Evolutionary conservation across 2,113 vertebrate genomes (phyloP).

Genomic region (Carlito syrichta): DNA sequence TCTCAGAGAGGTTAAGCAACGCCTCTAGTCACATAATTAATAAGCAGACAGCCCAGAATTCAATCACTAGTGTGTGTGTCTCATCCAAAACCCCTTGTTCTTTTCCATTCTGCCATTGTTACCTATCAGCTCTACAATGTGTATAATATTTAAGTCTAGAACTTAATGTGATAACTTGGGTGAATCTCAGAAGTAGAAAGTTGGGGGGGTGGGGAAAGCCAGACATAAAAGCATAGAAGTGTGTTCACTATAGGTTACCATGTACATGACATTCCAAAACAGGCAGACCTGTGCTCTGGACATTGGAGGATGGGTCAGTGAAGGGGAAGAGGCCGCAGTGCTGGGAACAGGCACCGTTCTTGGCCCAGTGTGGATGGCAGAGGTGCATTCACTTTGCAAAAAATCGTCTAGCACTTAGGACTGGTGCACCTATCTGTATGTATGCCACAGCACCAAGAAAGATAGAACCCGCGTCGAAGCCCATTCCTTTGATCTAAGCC

Average conservation of each 20-base stretch:
- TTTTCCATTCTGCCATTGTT: not conserved
- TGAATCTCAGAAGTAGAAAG: not conserved
- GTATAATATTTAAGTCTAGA: not conserved
- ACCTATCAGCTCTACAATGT: not conserved
- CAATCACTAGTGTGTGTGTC: too few species aligned
- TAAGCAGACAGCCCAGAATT: too few species aligned
- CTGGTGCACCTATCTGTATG: not conserved
- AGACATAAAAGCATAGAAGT: not conserved
- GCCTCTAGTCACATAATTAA: too few species aligned
- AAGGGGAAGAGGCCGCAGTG: accelerated
- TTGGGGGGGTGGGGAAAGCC: not conserved
- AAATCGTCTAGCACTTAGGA: not conserved
- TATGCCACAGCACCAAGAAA: not conserved
- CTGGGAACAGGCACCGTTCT: not conserved
- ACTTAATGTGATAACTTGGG: not conserved
- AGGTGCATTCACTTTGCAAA: not conserved
- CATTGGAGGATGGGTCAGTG: not conserved
- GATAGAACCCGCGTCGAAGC: not conserved
- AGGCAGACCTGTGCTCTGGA: not conserved
- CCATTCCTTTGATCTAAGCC: not conserved
- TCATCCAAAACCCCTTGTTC: not conserved
- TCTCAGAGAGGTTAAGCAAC: too few species aligned
- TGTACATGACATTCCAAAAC: not conserved
- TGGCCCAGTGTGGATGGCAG: not conserved
- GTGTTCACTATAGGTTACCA: not conserved